phyloP scores from a whole-genome alignment of 2,888 invertebrate genomes.

The Rotaria sp. region DNA sequence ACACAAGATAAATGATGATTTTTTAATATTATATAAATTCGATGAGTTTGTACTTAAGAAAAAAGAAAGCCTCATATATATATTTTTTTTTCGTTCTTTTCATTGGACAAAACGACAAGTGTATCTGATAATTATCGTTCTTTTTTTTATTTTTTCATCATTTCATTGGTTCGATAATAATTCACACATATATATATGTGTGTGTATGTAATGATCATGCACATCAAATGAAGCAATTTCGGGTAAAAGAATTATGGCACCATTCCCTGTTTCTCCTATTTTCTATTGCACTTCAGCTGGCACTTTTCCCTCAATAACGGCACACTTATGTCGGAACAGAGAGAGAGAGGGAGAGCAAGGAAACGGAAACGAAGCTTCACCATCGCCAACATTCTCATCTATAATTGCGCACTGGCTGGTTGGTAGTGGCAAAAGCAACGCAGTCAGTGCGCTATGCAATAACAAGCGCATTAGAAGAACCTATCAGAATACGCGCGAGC shows the following conservation, averaged over 20 bases:
- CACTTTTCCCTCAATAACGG: background rate
- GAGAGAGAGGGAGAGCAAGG: background rate
- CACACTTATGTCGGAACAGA: background rate
- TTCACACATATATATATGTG: too few relatives aligned
- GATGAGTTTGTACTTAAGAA: background rate
- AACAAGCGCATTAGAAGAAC: background rate
- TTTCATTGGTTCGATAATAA: background rate
- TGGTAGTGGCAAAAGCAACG: background rate
- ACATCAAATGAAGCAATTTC: background rate
- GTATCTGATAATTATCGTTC: background rate
- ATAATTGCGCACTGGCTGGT: conserved; percentile 12
- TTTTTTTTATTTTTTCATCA: background rate
- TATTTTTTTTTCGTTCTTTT: background rate
- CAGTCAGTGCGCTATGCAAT: conserved; percentile 6
- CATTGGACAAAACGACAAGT: background rate
- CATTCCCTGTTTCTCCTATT: background rate
- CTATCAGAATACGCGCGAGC: background rate
- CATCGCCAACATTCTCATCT: background rate
- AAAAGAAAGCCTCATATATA: too few relatives aligned
- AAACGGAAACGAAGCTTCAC: conserved; percentile 7
- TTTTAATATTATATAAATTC: too few relatives aligned
- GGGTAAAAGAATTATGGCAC: background rate
- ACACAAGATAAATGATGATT: background rate
- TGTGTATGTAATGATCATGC: background rate
- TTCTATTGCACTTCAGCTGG: background rate